phyloP scores from a whole-genome alignment of 2,888 invertebrate genomes.

The Drosophila hamatofila region DNA sequence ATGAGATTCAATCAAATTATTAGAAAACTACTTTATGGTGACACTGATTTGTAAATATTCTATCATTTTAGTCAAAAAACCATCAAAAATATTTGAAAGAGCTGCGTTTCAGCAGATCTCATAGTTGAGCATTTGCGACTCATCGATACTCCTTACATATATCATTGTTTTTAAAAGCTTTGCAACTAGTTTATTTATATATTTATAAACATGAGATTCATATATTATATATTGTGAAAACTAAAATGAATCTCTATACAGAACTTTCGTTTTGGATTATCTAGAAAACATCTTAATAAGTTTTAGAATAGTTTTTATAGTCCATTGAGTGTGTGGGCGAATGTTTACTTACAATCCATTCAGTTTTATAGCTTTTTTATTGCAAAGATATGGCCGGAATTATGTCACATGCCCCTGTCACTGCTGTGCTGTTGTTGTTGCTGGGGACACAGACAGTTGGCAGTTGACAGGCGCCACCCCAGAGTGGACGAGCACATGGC shows the following conservation, averaged over 20 bases:
- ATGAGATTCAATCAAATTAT: background rate
- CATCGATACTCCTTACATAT: background rate
- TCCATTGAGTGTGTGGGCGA: constrained; percentile 23
- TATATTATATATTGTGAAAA: background rate
- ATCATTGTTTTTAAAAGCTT: background rate
- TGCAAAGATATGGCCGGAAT: constrained; percentile 30
- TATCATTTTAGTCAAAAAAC: background rate
- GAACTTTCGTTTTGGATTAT: background rate
- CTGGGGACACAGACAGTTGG: constrained; percentile 1
- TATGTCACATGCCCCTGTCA: constrained; percentile 29
- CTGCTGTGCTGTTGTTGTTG: background rate
- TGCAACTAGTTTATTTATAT: background rate
- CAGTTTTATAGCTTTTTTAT: constrained; percentile 48
- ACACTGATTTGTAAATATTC: too few species aligned
- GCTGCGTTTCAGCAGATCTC: background rate
- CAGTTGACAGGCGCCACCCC: constrained; percentile 17
- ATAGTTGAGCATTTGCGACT: too few species aligned
- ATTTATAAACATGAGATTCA: background rate
- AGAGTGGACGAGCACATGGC: constrained; percentile 43
- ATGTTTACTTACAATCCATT: constrained; percentile 36
- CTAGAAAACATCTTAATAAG: constrained; percentile 4
- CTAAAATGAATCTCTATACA: background rate
- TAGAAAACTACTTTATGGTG: too few species aligned
- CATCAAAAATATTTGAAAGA: background rate
- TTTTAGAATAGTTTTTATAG: constrained; percentile 38